Percentiles rank a stretch among this genome's conserved stretches.
These are phyloP conservation scores for Porites australiensis DNA, from an alignment of 64 coral and sea anemone species.

Conservation along the genomic window DNA sequence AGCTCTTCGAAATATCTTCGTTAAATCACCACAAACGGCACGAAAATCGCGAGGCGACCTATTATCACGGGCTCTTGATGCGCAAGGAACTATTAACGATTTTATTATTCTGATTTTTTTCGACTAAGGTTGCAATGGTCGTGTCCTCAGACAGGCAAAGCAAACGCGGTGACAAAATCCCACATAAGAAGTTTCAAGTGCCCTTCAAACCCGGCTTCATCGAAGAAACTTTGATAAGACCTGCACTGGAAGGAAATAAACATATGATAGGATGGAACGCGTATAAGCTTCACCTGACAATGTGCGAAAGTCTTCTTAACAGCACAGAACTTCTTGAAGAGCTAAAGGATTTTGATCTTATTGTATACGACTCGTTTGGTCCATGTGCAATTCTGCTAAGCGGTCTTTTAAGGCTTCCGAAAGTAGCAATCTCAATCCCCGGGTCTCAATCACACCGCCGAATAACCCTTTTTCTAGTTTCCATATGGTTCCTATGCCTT, in stretches of 20 bases:
- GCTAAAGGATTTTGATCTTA: conserved; percentile 35
- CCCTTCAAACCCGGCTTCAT: conserved; percentile 40
- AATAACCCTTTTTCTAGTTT: not conserved
- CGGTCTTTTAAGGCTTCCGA: conserved; percentile 23
- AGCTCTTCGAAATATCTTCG: too few species aligned
- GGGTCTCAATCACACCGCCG: conserved; percentile 5
- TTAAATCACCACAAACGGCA: too few species aligned
- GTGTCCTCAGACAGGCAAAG: not conserved
- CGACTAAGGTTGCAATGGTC: conserved; percentile 25
- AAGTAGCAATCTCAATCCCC: not conserved
- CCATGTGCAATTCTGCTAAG: not conserved
- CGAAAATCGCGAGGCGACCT: too few species aligned
- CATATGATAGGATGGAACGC: not conserved
- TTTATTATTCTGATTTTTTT: too few species aligned
- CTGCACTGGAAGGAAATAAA: not conserved
- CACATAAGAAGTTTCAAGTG: conserved; percentile 45
- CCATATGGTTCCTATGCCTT: not conserved
- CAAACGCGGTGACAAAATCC: conserved; percentile 28
- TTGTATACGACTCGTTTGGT: not conserved
- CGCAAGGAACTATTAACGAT: too few species aligned
- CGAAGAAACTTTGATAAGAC: not conserved
- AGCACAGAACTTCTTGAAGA: conserved; percentile 5
- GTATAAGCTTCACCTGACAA: not conserved
- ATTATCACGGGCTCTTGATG: too few species aligned
- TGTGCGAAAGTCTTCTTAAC: conserved; percentile 17